A percentile compares a stretch with the other conserved stretches of the same genome.
Evolutionary conservation across 2,888 invertebrate species (phyloP).

Genomic region (Adelphocoris suturalis): DNA sequence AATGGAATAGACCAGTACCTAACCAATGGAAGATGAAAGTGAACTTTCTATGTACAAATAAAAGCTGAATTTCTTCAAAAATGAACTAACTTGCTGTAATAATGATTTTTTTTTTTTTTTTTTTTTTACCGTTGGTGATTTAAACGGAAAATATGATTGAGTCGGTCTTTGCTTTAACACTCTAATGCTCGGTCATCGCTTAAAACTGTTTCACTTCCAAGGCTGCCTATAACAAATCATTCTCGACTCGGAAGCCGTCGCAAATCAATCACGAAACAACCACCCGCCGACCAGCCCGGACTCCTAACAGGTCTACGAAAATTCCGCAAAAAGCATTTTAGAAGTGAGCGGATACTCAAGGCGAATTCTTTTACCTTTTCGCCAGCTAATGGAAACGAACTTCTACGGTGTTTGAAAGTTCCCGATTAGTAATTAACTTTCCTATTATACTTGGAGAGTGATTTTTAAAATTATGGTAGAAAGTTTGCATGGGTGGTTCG

Average conservation of each 20-base stretch:
- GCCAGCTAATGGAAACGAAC: background rate
- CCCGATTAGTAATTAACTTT: background rate
- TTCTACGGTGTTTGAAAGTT: background rate
- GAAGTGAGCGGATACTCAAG: background rate
- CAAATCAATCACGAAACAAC: background rate
- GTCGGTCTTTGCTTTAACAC: too few relatives aligned
- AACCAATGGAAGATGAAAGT: too few relatives aligned
- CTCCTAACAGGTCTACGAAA: background rate
- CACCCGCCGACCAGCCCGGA: background rate
- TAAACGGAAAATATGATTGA: too few relatives aligned
- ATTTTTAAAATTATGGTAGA: too few relatives aligned
- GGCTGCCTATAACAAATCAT: background rate
- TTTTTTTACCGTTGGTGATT: too few relatives aligned
- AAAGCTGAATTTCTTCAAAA: too few relatives aligned
- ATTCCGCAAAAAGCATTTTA: background rate
- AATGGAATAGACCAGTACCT: too few relatives aligned
- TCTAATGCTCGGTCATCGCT: background rate
- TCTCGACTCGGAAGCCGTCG: background rate
- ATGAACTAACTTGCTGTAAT: too few relatives aligned
- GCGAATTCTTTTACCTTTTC: constrained; percentile 9
- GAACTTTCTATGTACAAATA: too few relatives aligned
- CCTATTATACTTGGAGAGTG: too few relatives aligned
- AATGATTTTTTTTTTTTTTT: too few relatives aligned
- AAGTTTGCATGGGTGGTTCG: too few relatives aligned
- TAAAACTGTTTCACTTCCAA: constrained; percentile 3